Evolutionary conservation across 23 tunicate species (phyloP).

Genomic region (Diplosoma virens): DNA sequence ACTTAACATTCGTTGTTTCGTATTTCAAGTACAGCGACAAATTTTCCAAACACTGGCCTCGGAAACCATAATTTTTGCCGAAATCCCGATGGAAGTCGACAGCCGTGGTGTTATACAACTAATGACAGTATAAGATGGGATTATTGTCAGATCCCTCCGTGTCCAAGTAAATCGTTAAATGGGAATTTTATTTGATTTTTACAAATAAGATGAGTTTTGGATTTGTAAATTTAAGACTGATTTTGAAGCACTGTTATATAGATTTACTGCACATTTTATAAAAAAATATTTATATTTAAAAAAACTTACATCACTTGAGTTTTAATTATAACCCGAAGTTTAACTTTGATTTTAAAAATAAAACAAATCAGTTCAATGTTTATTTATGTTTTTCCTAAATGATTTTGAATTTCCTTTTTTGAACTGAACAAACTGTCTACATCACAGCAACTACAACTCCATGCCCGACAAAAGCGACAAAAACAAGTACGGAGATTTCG

Average conservation of each 20-base stretch:
- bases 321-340: too few relatives aligned
- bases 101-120: slow-evolving; percentile 77
- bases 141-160: slow-evolving; percentile 49
- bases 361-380: too few relatives aligned
- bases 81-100: slow-evolving; percentile 52
- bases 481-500: neutral
- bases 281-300: neutral
- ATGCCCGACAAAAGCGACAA: neutral
- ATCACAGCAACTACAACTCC: slow-evolving; percentile 17
- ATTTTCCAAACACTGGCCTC: slow-evolving; percentile 32
- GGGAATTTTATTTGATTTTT: too few relatives aligned
- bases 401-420: too few relatives aligned
- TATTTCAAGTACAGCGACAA: slow-evolving; percentile 28
- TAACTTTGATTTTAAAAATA: too few relatives aligned
- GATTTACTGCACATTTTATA: neutral
- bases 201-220: too few relatives aligned
- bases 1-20: too few relatives aligned
- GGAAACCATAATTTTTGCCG: slow-evolving; percentile 68
- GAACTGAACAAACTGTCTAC: too few relatives aligned
- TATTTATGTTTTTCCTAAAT: too few relatives aligned
- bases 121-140: slow-evolving; percentile 54
- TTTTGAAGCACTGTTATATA: neutral
- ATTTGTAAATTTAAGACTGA: neutral
- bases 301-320: too few relatives aligned
- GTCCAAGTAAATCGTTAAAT: slow-evolving; percentile 11